A percentile compares a stretch with the other conserved stretches of the same genome.
These are phyloP conservation scores for Amblyteles armatorius DNA, from an alignment of 2,888 invertebrate genomes.

Conservation along the genomic window DNA sequence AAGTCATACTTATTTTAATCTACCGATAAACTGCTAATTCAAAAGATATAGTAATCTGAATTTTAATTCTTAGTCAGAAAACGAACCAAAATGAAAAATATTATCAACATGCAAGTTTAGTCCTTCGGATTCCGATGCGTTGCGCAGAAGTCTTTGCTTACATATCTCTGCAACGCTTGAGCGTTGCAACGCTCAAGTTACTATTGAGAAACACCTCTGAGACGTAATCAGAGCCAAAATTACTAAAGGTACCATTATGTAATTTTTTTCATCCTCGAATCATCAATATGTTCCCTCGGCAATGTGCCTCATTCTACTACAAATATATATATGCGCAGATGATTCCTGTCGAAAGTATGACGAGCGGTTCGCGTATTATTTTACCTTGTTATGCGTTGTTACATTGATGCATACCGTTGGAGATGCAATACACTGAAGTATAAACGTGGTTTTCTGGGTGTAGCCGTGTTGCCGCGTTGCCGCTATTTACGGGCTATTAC, in stretches of 20 bases:
- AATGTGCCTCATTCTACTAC: not conserved
- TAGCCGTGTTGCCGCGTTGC: conserved; percentile 18
- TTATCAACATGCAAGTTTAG: too few species aligned
- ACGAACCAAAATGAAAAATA: too few species aligned
- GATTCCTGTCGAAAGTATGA: conserved; percentile 36
- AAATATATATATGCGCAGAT: not conserved
- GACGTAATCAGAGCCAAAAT: not conserved
- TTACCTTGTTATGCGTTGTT: conserved; percentile 19
- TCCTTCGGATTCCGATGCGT: too few species aligned
- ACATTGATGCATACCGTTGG: not conserved
- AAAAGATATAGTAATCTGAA: too few species aligned
- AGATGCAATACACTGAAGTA: not conserved
- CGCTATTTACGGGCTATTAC: conserved; percentile 55
- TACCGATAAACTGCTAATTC: too few species aligned
- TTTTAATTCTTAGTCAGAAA: too few species aligned
- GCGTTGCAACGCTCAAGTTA: not conserved
- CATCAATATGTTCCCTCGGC: not conserved
- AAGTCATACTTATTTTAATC: too few species aligned
- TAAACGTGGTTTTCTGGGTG: not conserved
- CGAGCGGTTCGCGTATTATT: conserved; percentile 29
- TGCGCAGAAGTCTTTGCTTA: too few species aligned
- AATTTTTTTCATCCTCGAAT: not conserved
- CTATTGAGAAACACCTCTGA: too few species aligned
- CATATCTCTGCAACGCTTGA: too few species aligned
- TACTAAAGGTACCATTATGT: not conserved